A percentile compares a stretch with the other conserved stretches of the same genome.
phyloP scores from a whole-genome alignment of 2,113 vertebrate genomes.

The Pelecanoides urinatrix region DNA sequence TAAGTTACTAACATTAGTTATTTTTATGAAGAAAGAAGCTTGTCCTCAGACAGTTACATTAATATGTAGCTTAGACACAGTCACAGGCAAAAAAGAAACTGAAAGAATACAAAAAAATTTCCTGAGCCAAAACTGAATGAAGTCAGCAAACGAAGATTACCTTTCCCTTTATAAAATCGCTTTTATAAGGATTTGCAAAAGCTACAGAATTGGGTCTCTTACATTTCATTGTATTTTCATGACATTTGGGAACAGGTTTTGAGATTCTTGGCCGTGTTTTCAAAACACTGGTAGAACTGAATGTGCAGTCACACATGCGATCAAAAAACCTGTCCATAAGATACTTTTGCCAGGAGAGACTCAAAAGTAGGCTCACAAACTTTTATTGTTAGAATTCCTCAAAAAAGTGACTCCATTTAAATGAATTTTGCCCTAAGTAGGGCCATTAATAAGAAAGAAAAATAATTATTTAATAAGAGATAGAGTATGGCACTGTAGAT shows the following conservation, averaged over 20 bases:
- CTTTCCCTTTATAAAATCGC: neutral
- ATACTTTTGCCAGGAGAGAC: neutral
- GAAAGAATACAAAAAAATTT: neutral
- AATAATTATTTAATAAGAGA: neutral
- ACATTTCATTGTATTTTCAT: neutral
- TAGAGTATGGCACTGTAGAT: neutral
- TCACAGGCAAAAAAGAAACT: neutral
- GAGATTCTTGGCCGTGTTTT: neutral
- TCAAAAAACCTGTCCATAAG: neutral
- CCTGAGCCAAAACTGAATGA: neutral
- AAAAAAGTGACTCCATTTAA: neutral
- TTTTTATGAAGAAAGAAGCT: neutral
- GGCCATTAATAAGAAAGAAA: neutral
- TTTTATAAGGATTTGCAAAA: neutral
- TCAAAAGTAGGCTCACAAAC: neutral
- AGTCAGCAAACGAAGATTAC: neutral
- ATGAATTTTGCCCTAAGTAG: neutral
- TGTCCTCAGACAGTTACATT: neutral
- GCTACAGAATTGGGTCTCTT: neutral
- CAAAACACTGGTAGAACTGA: neutral
- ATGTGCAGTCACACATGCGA: neutral
- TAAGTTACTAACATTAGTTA: neutral
- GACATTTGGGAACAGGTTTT: neutral
- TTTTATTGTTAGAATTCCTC: neutral
- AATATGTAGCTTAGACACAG: neutral